Conservation (phyloP, 1,140 invertebrate species). For the Calliopsis andreniformis region DNA sequence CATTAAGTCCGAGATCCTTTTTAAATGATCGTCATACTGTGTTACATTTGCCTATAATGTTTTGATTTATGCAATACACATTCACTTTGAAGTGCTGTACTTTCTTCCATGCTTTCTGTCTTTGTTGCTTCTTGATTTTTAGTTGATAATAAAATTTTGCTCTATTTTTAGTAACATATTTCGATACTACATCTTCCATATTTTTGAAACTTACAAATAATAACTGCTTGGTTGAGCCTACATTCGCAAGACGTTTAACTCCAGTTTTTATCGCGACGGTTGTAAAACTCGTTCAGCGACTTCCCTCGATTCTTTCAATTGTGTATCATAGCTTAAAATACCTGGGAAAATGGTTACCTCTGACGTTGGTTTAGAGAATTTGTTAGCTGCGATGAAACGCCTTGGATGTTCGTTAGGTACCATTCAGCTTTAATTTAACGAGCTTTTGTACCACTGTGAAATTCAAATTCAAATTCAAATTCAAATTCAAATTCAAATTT, state of each 20-base stretch:
- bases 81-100: background rate
- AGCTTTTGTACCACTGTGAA: too few relatives aligned
- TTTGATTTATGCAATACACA: conserved; percentile 36
- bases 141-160: too few relatives aligned
- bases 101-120: background rate
- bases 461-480: too few relatives aligned
- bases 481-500: too few relatives aligned
- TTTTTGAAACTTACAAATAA: background rate
- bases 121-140: background rate
- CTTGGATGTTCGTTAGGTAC: too few relatives aligned
- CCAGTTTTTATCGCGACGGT: conserved; percentile 14
- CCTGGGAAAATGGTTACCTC: background rate
- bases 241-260: conserved; percentile 1
- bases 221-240: background rate
- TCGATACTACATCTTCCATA: background rate
- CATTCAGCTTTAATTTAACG: too few relatives aligned
- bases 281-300: conserved; percentile 33
- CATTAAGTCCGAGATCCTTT: conserved; percentile 47
- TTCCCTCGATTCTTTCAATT: conserved; percentile 12
- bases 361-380: background rate
- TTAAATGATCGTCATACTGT: conserved; percentile 31
- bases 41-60: conserved; percentile 15
- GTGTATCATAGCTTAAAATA: conserved; percentile 19
- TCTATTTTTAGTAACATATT: too few relatives aligned
- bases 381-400: background rate